Conservation (phyloP, 2,113 vertebrate genomes). For the Urocolius indicus region DNA sequence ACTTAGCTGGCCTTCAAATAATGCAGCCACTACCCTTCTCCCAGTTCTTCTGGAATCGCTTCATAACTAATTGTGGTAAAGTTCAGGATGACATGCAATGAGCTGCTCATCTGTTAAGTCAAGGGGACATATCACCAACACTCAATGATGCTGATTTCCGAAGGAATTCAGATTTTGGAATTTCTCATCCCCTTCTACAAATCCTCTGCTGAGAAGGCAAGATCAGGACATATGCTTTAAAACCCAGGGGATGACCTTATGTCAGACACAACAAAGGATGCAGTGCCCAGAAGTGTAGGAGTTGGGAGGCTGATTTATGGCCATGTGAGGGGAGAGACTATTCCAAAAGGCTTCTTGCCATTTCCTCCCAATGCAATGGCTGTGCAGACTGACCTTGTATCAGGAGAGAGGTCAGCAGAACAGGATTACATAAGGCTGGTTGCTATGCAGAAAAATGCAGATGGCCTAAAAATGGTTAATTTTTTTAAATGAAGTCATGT, state of each 20-base stretch:
- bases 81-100: constrained; percentile 1
- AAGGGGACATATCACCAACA: not conserved
- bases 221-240: not conserved
- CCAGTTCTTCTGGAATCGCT: not conserved
- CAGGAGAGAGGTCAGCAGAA: constrained; percentile 55
- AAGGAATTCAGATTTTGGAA: constrained; percentile 9
- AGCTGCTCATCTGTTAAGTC: constrained; percentile 2
- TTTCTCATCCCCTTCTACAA: constrained; percentile 47
- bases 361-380: not conserved
- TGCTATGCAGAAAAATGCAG: constrained; percentile 57
- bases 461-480: constrained; percentile 51
- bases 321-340: not conserved
- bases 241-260: not conserved
- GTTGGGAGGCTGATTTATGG: constrained; percentile 51
- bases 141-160: not conserved
- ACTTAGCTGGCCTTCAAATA: constrained; percentile 51
- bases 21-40: constrained; percentile 53
- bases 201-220: constrained; percentile 24
- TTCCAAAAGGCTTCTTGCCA: constrained; percentile 41
- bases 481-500: constrained; percentile 47
- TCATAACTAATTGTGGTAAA: constrained; percentile 46
- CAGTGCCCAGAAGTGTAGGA: constrained; percentile 50
- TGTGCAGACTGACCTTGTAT: not conserved
- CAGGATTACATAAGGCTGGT: constrained; percentile 57
- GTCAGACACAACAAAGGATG: constrained; percentile 53